These are phyloP conservation scores for Ceuthmochares aereus DNA, from an alignment of 2,113 vertebrate genomes.

Conservation along the genomic window DNA sequence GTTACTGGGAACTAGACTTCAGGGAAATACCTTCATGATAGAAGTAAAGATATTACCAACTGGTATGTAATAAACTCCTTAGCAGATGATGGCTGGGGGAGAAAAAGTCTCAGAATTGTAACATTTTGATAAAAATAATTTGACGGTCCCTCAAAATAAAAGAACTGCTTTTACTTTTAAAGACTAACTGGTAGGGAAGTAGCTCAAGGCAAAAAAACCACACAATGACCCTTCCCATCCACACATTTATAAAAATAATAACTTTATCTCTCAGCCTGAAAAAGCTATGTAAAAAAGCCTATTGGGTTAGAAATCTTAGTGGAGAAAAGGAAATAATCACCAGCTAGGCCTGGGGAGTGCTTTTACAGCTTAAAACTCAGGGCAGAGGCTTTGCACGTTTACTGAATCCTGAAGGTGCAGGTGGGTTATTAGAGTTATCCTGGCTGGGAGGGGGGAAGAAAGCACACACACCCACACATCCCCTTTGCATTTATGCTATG, in stretches of 20 bases:
- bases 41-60: neutral
- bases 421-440: neutral
- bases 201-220: neutral
- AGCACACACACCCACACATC: too few relatives aligned
- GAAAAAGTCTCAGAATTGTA: neutral
- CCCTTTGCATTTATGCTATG: neutral
- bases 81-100: neutral
- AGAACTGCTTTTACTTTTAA: neutral
- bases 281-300: neutral
- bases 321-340: neutral
- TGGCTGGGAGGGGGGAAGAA: fast-evolving
- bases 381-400: neutral
- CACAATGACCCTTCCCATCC: neutral
- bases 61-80: slow-evolving; percentile 12
- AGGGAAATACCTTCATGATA: neutral
- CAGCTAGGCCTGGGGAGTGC: neutral
- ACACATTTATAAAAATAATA: neutral
- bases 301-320: neutral
- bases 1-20: neutral
- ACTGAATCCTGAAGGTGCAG: neutral
- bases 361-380: neutral
- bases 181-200: neutral
- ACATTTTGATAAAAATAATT: neutral
- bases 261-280: neutral
- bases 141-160: slow-evolving; percentile 14